Percentiles rank a stretch among this genome's conserved stretches.
Conservation (phyloP, 1,140 invertebrate species). For the Trinorchestia longiramus region DNA sequence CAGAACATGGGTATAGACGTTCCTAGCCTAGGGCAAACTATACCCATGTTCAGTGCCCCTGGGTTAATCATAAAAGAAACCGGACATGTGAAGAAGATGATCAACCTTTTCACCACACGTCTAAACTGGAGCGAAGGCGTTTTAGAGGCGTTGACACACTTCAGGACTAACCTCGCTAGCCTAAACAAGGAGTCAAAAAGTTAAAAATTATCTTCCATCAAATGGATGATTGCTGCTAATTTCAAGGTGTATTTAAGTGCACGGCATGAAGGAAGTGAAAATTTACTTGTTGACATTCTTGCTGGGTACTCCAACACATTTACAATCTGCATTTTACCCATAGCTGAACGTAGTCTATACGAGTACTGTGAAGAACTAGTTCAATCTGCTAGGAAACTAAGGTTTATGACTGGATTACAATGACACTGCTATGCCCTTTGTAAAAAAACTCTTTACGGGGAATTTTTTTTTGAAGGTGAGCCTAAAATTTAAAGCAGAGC, state of each 20-base stretch:
- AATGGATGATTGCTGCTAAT: neutral
- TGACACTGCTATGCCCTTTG: neutral
- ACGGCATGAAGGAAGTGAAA: neutral
- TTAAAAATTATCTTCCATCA: neutral
- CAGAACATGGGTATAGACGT: too few relatives aligned
- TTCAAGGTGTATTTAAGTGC: neutral
- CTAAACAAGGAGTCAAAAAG: neutral
- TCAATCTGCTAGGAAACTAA: too few relatives aligned
- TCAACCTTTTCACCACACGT: neutral
- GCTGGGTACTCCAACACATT: too few relatives aligned
- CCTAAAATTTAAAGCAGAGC: neutral
- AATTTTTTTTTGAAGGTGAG: neutral
- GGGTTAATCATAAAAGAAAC: neutral
- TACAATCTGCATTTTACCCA: too few relatives aligned
- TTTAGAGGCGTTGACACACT: neutral
- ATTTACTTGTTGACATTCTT: neutral
- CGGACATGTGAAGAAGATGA: neutral
- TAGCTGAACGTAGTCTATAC: too few relatives aligned
- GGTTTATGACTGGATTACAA: too few relatives aligned
- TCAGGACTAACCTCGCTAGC: neutral
- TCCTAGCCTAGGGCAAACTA: too few relatives aligned
- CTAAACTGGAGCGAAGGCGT: neutral
- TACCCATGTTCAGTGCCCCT: too few relatives aligned
- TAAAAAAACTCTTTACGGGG: neutral
- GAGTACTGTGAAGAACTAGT: too few relatives aligned